Evolutionary conservation across 2,888 invertebrate genomes (phyloP).

Genomic region (Actias luna): DNA sequence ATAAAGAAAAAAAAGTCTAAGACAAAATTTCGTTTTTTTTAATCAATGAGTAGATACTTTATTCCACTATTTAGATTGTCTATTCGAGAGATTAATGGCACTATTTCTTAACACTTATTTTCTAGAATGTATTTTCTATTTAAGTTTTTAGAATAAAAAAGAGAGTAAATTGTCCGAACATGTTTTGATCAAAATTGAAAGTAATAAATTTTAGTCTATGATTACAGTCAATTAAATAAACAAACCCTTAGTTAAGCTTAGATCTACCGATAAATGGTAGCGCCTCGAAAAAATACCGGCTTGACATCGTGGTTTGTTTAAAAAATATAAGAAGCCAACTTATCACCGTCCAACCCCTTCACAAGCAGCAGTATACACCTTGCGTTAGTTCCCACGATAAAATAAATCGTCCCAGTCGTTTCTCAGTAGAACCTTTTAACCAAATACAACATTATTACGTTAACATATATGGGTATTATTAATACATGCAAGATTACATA

Average conservation of each 20-base stretch:
- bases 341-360: conserved; percentile 32
- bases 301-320: background rate
- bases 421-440: background rate
- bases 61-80: too few relatives aligned
- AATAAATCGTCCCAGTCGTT: conserved; percentile 19
- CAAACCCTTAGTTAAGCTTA: background rate
- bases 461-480: too few relatives aligned
- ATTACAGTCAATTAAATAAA: background rate
- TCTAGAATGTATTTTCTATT: too few relatives aligned
- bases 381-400: conserved; percentile 52
- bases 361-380: conserved; percentile 40
- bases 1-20: too few relatives aligned
- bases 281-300: background rate
- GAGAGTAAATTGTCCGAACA: background rate
- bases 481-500: too few relatives aligned
- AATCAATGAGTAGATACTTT: too few relatives aligned
- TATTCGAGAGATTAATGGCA: too few relatives aligned
- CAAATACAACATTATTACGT: too few relatives aligned
- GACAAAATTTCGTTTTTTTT: too few relatives aligned
- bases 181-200: background rate
- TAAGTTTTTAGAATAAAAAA: too few relatives aligned
- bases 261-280: background rate
- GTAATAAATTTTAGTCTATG: background rate
- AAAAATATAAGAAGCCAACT: conserved; percentile 22
- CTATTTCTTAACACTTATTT: too few relatives aligned